These are phyloP conservation scores for Geotrupes spiniger DNA, from an alignment of 2,888 invertebrate species.

Conservation along the genomic window DNA sequence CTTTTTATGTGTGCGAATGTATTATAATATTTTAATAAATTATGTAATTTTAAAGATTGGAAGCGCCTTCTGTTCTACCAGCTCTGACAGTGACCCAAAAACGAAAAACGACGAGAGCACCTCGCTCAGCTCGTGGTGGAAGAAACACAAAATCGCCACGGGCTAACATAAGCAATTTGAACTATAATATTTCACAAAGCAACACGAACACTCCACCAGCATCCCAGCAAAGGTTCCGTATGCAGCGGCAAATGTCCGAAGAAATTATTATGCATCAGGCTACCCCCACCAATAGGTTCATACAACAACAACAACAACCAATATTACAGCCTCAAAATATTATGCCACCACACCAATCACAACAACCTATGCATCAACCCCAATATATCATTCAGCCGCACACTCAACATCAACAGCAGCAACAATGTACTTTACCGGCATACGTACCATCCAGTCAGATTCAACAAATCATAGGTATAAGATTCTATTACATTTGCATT, in stretches of 20 bases:
- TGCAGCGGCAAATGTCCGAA: slow-evolving; percentile 21
- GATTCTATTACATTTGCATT: neutral
- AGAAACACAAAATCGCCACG: no score
- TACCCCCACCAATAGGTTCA: slow-evolving; percentile 25
- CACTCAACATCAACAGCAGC: slow-evolving; percentile 26
- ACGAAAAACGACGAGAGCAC: slow-evolving; percentile 2
- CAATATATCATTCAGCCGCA: slow-evolving; percentile 31
- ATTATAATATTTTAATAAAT: no score
- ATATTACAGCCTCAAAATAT: slow-evolving; percentile 10
- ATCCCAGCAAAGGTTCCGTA: slow-evolving; percentile 24
- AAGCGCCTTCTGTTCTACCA: no score
- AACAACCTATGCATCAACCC: slow-evolving; percentile 13
- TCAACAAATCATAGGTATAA: slow-evolving; percentile 44
- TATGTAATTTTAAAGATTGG: no score
- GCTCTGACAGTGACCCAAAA: no score
- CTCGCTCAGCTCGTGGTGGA: neutral
- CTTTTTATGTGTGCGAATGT: no score
- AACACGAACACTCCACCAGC: slow-evolving; percentile 1
- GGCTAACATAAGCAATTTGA: no score
- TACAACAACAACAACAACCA: slow-evolving; percentile 35
- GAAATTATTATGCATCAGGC: slow-evolving; percentile 24
- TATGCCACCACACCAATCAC: slow-evolving; percentile 12
- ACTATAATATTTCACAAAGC: slow-evolving; percentile 8
- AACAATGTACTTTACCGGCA: slow-evolving; percentile 38
- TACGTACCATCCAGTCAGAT: slow-evolving; percentile 44